Percentiles rank a stretch among this genome's conserved stretches.
phyloP scores from a whole-genome alignment of 2,113 vertebrate genomes.

The Calonectris borealis region DNA sequence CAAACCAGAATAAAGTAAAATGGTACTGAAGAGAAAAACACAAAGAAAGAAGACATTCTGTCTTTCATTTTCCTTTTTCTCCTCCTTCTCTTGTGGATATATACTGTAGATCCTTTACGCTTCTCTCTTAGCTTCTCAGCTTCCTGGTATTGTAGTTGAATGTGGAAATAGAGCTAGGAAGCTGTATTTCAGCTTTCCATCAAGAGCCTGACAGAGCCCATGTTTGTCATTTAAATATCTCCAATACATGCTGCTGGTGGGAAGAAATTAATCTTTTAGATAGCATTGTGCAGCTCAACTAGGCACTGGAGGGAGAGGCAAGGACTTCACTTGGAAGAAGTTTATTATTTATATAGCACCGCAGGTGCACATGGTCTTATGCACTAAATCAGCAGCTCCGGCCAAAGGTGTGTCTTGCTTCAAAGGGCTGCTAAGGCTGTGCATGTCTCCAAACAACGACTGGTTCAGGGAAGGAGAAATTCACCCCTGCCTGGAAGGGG shows the following conservation, averaged over 20 bases:
- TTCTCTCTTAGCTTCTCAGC: neutral
- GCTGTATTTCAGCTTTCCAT: neutral
- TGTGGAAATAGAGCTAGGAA: neutral
- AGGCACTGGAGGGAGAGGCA: neutral
- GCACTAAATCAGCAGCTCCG: neutral
- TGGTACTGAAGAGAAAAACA: neutral
- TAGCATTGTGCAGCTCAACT: neutral
- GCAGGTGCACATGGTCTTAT: neutral
- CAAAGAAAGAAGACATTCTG: neutral
- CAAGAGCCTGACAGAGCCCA: neutral
- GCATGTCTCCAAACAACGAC: rapidly evolving
- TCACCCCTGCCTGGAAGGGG: neutral
- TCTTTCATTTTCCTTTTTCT: neutral
- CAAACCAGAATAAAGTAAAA: neutral
- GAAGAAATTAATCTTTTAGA: slow-evolving; percentile 2
- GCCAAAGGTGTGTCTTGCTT: neutral
- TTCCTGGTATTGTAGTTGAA: neutral
- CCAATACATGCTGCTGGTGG: neutral
- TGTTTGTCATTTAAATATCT: neutral
- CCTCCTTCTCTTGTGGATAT: neutral
- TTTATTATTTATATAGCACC: neutral
- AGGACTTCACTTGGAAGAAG: neutral
- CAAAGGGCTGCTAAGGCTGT: neutral
- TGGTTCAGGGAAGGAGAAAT: neutral
- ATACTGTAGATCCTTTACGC: neutral